Evolutionary conservation across 2,797 vertebrate genomes (phyloP).

Genomic region (Craterocephalus amniculus): DNA sequence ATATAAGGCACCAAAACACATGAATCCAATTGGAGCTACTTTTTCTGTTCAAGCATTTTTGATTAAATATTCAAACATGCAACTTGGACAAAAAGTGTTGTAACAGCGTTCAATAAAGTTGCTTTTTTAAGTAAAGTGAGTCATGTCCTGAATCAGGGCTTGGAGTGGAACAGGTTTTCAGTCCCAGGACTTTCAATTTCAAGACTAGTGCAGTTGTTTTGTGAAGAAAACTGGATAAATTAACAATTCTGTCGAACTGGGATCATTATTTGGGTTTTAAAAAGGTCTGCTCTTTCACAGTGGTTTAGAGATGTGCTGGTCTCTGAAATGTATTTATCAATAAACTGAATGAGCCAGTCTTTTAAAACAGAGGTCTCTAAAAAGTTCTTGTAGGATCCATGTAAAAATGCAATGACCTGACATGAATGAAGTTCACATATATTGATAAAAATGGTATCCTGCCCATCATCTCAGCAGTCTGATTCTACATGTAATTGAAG

Average conservation of each 20-base stretch:
- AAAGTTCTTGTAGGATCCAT: not conserved
- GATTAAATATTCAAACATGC: not conserved
- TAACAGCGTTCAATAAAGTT: not conserved
- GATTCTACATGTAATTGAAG: no score
- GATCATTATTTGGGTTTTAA: not conserved
- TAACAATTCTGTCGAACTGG: not conserved
- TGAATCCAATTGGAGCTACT: constrained; percentile 8
- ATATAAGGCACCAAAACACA: constrained; percentile 7
- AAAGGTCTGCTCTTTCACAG: not conserved
- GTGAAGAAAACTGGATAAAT: not conserved
- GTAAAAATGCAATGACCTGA: no score
- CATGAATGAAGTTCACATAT: no score
- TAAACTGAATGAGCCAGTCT: not conserved
- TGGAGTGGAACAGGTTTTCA: not conserved
- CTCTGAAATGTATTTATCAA: not conserved
- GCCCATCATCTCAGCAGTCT: no score
- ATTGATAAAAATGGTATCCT: no score
- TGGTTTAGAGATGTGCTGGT: not conserved
- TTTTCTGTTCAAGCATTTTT: not conserved
- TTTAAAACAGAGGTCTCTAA: not conserved
- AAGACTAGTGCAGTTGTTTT: not conserved
- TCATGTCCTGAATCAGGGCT: not conserved
- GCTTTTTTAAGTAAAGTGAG: not conserved
- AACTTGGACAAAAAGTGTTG: not conserved
- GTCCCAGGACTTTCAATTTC: not conserved